Base-by-base conservation (phyloP, 2,113 vertebrate species). In the Cottus gobio region DNA sequence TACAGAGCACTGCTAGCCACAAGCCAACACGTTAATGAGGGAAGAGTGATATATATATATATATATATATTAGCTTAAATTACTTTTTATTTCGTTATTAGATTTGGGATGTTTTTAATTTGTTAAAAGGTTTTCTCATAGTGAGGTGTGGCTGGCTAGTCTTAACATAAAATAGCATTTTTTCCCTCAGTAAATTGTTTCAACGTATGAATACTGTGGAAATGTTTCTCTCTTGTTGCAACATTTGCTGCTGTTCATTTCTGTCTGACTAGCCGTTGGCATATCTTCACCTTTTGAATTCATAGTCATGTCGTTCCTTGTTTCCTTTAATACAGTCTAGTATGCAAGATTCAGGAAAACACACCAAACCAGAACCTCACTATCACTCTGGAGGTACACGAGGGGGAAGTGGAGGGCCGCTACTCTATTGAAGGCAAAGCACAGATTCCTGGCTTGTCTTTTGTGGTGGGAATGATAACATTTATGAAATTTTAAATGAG, bases 371-470 rank as follows among this genome's bases (percentile, higher is more conserved):
- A 93, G 30, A 86, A 90, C 0, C 93, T 96, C 0, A 56, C 89
- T 0, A 87, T 99, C 74, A 94, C 90, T 42, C 77, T 99, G 77
- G 87, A 92, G 0, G 94, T 99, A 67, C 36, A 91, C 1, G 95
- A 98, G 82, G 88, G 84, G 1, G 0, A 80, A 0, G 50, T 61
- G 26, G 28, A 76, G 24, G 92, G 63, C 0, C 42, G 68, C 52
- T 98, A 96, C 89, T 90, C 20, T 0, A 91, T 99, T 42, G 65
- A 83, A 0, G 98, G 98, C 70, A 92, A 86, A 0, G 70, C 94
- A n/a, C 28, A 86, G 8, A 89, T 88, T 0, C 0, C 67, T 0
- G 96, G 96, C 70, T 97, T 99, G 56, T 48, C 84, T 58, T 96
- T 98, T 2, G 91, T 97, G 96, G 98, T 99, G 90, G 63, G 77